Percentiles rank a stretch among this genome's conserved stretches.
phyloP scores from a whole-genome alignment of 2,113 vertebrate genomes.

The Macroglossus sobrinus region DNA sequence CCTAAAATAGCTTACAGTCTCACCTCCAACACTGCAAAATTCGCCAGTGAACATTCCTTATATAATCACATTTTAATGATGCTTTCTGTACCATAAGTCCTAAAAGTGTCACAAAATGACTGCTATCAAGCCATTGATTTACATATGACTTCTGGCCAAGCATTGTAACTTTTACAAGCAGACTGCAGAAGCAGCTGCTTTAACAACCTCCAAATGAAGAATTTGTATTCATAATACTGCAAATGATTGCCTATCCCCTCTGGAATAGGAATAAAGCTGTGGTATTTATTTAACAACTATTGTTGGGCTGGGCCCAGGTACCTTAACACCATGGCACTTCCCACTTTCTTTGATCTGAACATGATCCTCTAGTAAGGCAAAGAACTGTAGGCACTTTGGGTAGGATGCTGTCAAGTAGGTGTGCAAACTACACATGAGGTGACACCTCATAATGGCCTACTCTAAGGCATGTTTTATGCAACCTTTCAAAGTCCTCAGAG shows the following conservation, averaged over 20 bases:
- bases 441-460: rapidly evolving
- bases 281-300: neutral
- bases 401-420: neutral
- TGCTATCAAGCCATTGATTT: neutral
- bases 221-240: neutral
- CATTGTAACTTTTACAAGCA: neutral
- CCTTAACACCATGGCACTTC: neutral
- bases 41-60: neutral
- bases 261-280: neutral
- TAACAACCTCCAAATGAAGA: neutral
- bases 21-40: neutral
- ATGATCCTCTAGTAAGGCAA: neutral
- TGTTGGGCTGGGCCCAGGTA: neutral
- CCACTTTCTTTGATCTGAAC: neutral
- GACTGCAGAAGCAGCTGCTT: neutral
- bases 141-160: neutral
- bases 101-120: neutral
- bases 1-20: neutral
- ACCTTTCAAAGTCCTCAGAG: neutral
- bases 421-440: neutral
- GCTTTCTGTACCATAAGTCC: neutral
- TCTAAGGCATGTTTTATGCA: neutral
- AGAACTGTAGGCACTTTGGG: neutral
- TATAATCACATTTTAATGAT: neutral
- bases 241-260: neutral